Percentiles rank a stretch among this genome's conserved stretches.
Evolutionary conservation across 2,113 vertebrate species (phyloP).

Genomic region (Acrocephalus arundinaceus): DNA sequence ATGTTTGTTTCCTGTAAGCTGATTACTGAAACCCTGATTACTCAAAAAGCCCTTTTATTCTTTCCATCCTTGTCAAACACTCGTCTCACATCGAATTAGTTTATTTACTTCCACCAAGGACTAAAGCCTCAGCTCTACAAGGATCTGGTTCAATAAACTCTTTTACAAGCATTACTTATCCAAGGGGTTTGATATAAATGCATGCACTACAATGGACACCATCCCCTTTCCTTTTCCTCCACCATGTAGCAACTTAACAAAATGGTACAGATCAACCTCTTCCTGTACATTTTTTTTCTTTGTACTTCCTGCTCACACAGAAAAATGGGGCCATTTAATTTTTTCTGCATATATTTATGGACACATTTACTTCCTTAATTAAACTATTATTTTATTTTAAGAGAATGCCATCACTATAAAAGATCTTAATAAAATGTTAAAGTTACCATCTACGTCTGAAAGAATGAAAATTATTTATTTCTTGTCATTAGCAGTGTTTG

Average conservation of each 20-base stretch:
- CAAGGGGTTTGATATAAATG: neutral
- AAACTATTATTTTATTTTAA: slow-evolving; percentile 36
- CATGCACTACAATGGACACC: accelerated
- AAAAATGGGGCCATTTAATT: neutral
- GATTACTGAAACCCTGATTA: neutral
- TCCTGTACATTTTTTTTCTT: neutral
- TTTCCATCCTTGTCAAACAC: neutral
- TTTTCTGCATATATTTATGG: neutral
- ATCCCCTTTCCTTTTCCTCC: neutral
- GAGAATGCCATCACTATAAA: neutral
- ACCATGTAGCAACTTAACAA: neutral
- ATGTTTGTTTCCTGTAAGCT: neutral
- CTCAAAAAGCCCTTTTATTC: neutral
- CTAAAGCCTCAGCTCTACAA: neutral
- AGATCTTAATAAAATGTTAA: neutral
- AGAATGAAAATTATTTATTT: neutral
- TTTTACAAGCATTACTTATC: neutral
- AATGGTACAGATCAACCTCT: neutral
- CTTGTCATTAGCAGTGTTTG: neutral
- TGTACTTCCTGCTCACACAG: neutral
- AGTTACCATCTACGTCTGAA: neutral
- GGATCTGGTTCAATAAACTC: neutral
- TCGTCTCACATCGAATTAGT: neutral
- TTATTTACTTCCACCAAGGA: neutral
- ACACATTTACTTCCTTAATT: neutral